These are phyloP conservation scores for Andrena fulva DNA, from an alignment of 2,888 invertebrate species.

Conservation along the genomic window DNA sequence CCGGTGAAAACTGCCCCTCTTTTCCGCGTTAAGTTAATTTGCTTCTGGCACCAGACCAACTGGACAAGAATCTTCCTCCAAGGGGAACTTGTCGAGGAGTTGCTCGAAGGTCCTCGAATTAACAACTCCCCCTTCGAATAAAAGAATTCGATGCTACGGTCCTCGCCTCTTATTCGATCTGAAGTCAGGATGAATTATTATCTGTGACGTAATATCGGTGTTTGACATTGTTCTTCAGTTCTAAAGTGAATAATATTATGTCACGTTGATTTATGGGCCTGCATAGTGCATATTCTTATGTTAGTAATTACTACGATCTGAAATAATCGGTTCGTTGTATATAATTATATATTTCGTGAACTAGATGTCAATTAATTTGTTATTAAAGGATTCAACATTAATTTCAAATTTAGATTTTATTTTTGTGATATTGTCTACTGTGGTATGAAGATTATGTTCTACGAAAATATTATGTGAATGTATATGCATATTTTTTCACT, in stretches of 20 bases:
- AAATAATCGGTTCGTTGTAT: too few relatives aligned
- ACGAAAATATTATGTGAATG: background rate
- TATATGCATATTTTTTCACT: background rate
- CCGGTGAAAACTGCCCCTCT: constrained; percentile 67
- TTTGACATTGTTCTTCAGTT: background rate
- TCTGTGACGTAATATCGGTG: background rate
- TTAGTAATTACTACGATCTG: too few relatives aligned
- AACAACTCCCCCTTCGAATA: constrained; percentile 58
- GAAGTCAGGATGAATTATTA: too few relatives aligned
- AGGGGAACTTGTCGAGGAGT: constrained; percentile 47
- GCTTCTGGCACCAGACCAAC: constrained; percentile 71
- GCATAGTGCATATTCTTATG: too few relatives aligned
- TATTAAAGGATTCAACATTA: background rate
- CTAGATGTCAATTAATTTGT: background rate
- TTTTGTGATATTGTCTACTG: background rate
- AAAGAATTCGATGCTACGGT: constrained; percentile 54
- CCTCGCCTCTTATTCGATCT: constrained; percentile 23
- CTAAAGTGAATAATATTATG: background rate
- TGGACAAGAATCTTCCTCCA: constrained; percentile 47
- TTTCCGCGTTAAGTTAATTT: constrained; percentile 78
- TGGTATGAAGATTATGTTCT: background rate
- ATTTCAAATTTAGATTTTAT: background rate
- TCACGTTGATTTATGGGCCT: background rate
- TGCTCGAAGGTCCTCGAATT: constrained; percentile 65
- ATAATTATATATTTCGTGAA: too few relatives aligned